A percentile compares a stretch with the other conserved stretches of the same genome.
Evolutionary conservation across 2,888 invertebrate genomes (phyloP).

Genomic region (Athalia rosae): DNA sequence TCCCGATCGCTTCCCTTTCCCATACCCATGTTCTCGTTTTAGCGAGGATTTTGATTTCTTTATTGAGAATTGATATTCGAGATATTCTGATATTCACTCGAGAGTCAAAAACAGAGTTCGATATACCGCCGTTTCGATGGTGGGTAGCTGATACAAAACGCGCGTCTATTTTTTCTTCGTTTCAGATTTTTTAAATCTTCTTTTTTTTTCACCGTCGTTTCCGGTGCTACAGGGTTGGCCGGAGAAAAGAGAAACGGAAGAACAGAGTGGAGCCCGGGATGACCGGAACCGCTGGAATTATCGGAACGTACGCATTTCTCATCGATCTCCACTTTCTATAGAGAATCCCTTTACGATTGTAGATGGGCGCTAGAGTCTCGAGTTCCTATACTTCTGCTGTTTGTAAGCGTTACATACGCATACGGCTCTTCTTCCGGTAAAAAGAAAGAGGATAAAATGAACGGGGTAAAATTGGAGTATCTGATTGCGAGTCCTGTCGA

Average conservation of each 20-base stretch:
- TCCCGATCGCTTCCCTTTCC: no score
- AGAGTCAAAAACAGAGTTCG: no score
- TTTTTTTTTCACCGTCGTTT: no score
- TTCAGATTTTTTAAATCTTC: no score
- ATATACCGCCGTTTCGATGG: no score
- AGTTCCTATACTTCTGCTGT: conserved; percentile 1
- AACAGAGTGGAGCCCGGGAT: conserved; percentile 39
- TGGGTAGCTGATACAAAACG: no score
- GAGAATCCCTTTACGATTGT: neutral
- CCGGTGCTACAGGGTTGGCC: neutral
- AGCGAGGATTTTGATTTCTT: no score
- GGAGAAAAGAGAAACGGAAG: conserved; percentile 20
- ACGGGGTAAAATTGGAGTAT: neutral
- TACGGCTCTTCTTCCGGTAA: conserved; percentile 37
- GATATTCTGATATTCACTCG: no score
- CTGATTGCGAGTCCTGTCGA: no score
- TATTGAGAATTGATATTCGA: no score
- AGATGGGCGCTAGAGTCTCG: neutral
- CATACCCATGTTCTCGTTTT: no score
- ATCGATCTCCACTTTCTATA: conserved; percentile 29
- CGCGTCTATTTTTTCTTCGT: no score
- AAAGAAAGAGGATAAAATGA: conserved; percentile 36
- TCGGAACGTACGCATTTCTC: conserved; percentile 44
- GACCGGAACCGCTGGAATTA: conserved; percentile 41
- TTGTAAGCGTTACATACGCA: conserved; percentile 38